A percentile compares a stretch with the other conserved stretches of the same genome.
Evolutionary conservation across 2,113 vertebrate genomes (phyloP).

Genomic region (Engystomops pustulosus): DNA sequence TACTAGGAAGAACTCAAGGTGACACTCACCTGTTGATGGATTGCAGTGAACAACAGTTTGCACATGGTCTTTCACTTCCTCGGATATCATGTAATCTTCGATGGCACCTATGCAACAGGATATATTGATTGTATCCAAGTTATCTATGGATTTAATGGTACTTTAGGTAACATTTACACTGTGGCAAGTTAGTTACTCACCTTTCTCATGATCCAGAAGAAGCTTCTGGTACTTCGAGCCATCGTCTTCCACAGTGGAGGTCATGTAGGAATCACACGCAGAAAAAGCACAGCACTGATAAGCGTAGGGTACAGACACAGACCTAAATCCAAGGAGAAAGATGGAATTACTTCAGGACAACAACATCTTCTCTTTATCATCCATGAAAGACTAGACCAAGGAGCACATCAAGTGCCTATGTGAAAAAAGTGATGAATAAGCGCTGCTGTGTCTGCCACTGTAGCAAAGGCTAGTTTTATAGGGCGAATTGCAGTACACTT

Average conservation of each 20-base stretch:
- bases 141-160: neutral
- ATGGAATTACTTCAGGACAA: too few relatives aligned
- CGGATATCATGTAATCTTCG: slow-evolving; percentile 68
- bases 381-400: neutral
- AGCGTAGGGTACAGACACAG: slow-evolving; percentile 92
- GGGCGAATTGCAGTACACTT: too few relatives aligned
- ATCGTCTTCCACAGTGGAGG: slow-evolving; percentile 74
- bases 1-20: neutral
- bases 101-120: slow-evolving; percentile 64
- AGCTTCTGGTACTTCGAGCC: slow-evolving; percentile 74
- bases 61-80: slow-evolving; percentile 81
- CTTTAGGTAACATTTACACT: neutral
- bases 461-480: too few relatives aligned
- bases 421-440: too few relatives aligned
- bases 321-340: too few relatives aligned
- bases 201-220: slow-evolving; percentile 67
- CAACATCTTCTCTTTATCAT: neutral
- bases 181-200: slow-evolving; percentile 51
- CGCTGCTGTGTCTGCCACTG: too few relatives aligned
- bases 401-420: too few relatives aligned
- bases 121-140: neutral
- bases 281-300: slow-evolving; percentile 98
- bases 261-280: slow-evolving; percentile 81
- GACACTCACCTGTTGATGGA: slow-evolving; percentile 85
- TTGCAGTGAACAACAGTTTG: slow-evolving; percentile 90